Evolutionary conservation across 2,797 vertebrate genomes (phyloP).

Genomic region (Agapornis canus): DNA sequence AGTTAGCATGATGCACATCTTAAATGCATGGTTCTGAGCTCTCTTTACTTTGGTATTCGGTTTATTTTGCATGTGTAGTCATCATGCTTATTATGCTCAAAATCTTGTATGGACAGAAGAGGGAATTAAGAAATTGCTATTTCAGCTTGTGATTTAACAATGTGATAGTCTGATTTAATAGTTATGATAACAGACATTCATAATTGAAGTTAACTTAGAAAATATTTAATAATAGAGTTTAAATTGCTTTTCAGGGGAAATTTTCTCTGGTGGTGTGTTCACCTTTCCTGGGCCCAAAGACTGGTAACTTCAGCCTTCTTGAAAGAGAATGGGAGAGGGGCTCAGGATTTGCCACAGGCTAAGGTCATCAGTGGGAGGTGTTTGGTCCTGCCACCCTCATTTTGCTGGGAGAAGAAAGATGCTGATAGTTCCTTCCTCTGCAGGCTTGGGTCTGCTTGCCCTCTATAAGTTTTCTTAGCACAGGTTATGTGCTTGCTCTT

Average conservation of each 20-base stretch:
- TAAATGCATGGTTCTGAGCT: not conserved
- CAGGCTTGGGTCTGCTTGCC: not conserved
- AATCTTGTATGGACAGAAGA: not conserved
- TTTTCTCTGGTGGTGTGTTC: not conserved
- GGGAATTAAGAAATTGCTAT: not conserved
- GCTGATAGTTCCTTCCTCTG: not conserved
- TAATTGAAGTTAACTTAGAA: not conserved
- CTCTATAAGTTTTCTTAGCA: not conserved
- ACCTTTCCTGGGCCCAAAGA: not conserved
- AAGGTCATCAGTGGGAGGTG: fast-evolving
- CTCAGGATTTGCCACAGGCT: not conserved
- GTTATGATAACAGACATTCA: not conserved
- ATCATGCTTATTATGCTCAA: not conserved
- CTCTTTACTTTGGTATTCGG: not conserved
- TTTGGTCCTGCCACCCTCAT: fast-evolving
- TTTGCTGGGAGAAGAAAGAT: not conserved
- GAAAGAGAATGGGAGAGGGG: not conserved
- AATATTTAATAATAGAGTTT: not conserved
- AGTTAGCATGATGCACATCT: not conserved
- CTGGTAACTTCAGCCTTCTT: not conserved
- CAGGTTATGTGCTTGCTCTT: fast-evolving
- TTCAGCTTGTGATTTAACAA: not conserved
- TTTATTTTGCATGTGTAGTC: not conserved
- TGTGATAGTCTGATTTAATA: not conserved
- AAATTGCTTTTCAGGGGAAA: not conserved